A percentile compares a stretch with the other conserved stretches of the same genome.
Evolutionary conservation across 2,797 vertebrate species (phyloP).

Genomic region (Sylvia borin): DNA sequence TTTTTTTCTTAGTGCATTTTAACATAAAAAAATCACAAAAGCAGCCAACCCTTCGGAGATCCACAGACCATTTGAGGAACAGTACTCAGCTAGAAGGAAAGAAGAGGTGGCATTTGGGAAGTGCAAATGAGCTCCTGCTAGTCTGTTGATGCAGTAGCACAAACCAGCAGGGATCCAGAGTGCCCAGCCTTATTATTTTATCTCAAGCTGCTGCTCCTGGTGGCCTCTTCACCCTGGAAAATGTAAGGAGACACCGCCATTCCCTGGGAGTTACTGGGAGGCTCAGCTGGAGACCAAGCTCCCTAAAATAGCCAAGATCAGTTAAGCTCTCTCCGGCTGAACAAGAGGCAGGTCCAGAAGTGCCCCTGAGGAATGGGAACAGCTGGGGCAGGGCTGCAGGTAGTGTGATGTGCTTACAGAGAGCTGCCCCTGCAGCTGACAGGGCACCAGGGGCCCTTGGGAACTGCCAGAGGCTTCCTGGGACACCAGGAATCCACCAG

Average conservation of each 20-base stretch:
- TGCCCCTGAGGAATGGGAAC: background rate
- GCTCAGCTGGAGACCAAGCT: background rate
- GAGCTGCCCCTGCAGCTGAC: background rate
- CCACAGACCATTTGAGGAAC: background rate
- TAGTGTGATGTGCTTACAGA: rapidly evolving
- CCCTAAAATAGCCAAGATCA: background rate
- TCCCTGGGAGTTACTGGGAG: background rate
- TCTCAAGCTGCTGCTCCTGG: background rate
- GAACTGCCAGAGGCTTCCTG: background rate
- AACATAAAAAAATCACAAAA: background rate
- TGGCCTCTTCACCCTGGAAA: background rate
- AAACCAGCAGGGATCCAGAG: background rate
- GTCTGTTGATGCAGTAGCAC: background rate
- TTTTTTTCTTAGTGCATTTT: background rate
- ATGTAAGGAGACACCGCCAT: background rate
- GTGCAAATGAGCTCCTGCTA: background rate
- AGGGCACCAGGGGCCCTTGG: background rate
- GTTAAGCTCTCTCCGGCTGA: background rate
- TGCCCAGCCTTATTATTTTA: background rate
- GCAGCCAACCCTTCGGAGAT: background rate
- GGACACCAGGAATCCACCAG: background rate
- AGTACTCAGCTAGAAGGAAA: background rate
- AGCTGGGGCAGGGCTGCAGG: background rate
- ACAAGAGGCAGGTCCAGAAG: background rate
- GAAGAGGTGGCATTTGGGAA: background rate